Evolutionary conservation across 2,797 vertebrate species (phyloP).

Genomic region (Danio kyathit): DNA sequence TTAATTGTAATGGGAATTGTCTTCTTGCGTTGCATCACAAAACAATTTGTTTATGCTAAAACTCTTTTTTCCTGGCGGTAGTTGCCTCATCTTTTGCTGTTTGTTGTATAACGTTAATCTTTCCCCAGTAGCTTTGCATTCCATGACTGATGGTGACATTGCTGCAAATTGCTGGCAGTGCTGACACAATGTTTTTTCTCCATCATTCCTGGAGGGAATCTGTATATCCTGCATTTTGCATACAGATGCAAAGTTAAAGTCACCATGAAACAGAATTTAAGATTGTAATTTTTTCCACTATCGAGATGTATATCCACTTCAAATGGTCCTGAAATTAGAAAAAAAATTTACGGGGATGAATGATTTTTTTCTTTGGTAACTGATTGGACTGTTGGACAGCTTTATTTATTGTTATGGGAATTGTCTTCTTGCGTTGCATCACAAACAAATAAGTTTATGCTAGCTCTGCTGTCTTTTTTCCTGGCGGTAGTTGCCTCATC

Average conservation of each 20-base stretch:
- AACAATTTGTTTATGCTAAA: background rate
- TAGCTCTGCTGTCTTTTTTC: background rate
- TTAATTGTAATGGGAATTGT: background rate
- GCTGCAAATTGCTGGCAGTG: background rate
- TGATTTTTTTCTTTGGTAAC: too few relatives aligned
- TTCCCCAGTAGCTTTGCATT: constrained; percentile 3
- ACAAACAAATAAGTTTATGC: background rate
- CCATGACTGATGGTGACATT: background rate
- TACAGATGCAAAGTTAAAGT: too few relatives aligned
- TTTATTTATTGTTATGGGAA: background rate
- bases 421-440: background rate
- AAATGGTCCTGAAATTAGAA: too few relatives aligned
- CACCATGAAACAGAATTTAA: too few relatives aligned
- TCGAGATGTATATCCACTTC: too few relatives aligned
- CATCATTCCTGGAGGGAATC: too few relatives aligned
- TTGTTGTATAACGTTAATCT: background rate
- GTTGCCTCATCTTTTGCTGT: background rate
- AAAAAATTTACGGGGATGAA: too few relatives aligned
- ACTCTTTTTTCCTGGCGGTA: background rate
- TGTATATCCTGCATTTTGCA: too few relatives aligned
- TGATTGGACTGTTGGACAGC: background rate
- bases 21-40: background rate
- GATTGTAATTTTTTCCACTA: too few relatives aligned
- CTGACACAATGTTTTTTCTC: too few relatives aligned
- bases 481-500: background rate